Base-by-base conservation (phyloP, 2,797 vertebrate species). In the Smutsia temminckii region DNA sequence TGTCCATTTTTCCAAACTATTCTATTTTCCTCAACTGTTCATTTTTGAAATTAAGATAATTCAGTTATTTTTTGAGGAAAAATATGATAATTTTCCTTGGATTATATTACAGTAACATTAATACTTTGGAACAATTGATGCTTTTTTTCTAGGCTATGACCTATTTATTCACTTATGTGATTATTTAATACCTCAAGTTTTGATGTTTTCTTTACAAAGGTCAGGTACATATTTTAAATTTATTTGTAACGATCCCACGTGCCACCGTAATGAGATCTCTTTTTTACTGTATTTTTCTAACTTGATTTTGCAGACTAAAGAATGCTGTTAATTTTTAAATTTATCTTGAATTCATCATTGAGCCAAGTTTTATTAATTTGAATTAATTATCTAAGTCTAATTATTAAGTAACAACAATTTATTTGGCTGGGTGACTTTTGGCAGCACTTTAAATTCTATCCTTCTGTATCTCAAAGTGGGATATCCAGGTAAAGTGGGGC, bases 31-130 rank as follows among this genome's bases (percentile, higher is more conserved):
- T 95, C 8, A 53, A 57, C 11, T 83, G 25, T 79, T 87, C 84
- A 75, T 49, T 93, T 85, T 81, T 91, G 13, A 85, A 91, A 80
- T 55, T 71, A 78, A 84, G n/a, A 53, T 53, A 87, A 90, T 53
- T 46, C 77, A 91, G 37, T 53, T 6, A 75, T 34, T 17, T 57
- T 29, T 81, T 37, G 21, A 89, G 51, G 13, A 10, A 68, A 74
- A 85, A 40, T 27, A 51, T 18, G 25, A 55, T n/a, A 49, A 46
- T 91, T 79, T 91, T 46, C 21, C 34, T 78, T 29, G n/a, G 42
- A 81, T 92, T 90, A 59, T 37, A 37, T 18, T 94, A 64, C 2
- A 84, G 46, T 21, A 64, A 25, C 2, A 84, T 53, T 21, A 64
- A 25, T 79, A 81, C 75, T 86, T 89, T 86, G n/a, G 64, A 94